Evolutionary conservation across 2,113 vertebrate species (phyloP).

Genomic region (Lycocorax pyrrhopterus): DNA sequence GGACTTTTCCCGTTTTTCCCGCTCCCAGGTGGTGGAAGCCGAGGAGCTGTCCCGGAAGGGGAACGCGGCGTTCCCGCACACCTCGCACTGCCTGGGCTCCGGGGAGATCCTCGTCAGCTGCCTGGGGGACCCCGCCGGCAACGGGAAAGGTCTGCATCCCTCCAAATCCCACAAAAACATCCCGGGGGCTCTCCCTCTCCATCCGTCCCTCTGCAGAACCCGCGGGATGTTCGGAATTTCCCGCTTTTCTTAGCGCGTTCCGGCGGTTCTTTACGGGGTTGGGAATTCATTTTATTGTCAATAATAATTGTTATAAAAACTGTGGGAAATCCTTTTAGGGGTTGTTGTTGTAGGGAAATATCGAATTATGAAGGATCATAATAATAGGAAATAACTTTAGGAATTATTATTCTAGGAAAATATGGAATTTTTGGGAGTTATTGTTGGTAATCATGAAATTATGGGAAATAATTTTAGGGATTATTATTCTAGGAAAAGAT

Average conservation of each 20-base stretch:
- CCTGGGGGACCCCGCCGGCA: neutral
- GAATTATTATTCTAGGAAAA: no score
- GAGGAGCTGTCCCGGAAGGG: neutral
- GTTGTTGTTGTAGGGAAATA: no score
- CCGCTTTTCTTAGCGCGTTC: neutral
- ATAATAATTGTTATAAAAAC: no score
- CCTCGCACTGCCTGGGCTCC: neutral
- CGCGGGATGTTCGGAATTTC: neutral
- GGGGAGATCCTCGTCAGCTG: neutral
- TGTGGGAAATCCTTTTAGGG: no score
- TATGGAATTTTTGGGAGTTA: no score
- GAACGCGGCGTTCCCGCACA: neutral
- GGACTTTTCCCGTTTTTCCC: neutral
- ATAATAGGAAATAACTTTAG: no score
- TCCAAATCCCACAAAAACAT: rapidly evolving
- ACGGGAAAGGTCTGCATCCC: neutral
- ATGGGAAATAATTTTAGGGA: no score
- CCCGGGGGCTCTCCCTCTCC: rapidly evolving
- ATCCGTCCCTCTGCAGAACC: neutral
- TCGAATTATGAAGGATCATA: no score
- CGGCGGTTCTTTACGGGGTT: neutral
- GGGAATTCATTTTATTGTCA: neutral
- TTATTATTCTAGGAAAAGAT: no score
- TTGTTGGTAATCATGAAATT: no score
- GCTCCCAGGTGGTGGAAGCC: neutral